Evolutionary conservation across 2,797 vertebrate genomes (phyloP), one percentile per base, ranked within the genome.

Genomic region (Leucoraja ocellata): DNA sequence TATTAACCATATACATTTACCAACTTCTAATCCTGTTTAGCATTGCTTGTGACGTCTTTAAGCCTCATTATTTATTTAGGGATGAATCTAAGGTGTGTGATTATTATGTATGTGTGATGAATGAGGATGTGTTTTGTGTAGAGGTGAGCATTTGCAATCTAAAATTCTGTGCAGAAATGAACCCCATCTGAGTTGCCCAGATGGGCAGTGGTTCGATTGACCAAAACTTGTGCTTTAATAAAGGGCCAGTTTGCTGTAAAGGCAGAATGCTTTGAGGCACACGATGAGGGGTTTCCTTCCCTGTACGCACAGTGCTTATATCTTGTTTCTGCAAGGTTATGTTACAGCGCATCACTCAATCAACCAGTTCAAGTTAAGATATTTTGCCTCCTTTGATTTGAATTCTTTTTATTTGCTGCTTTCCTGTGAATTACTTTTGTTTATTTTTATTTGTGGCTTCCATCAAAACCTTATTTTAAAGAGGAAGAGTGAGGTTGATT

Each of bases 1-100:
- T 80, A 7, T 80, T 39, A 80, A 39, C 11, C 39, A 14, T 32
- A 80, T 36, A 32, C 14, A 39, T 80, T 80, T 39, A 36, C 39
- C 39, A 14, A 39, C n/a, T 21, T 18, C n/a, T 23, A 68, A 68
- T 91, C 2, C n/a, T 23, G 10, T 54, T 91, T 18, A 36, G 86
- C 63, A 11, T 68, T 10, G 36, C 14, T 8, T 91, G 90, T 74
- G 32, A 91, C 36, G n/a, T 6, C n/a, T n/a, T 90, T 28, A 91
- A 54, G 11, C 71, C 36, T 36, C 90, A 91, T 91, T 91, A 76
- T 74, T 91, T 91, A 91, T 91, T 91, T 16, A 91, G 23, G 73
- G 90, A 3, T 11, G 10, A 91, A 91, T 74, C 23, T 14, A 74
- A 46, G 23, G 21, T 74, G 68, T 36, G 21, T 74, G 90, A 54